Base-by-base conservation (phyloP, 2,888 invertebrate genomes). In the Agriopis aurantiaria region DNA sequence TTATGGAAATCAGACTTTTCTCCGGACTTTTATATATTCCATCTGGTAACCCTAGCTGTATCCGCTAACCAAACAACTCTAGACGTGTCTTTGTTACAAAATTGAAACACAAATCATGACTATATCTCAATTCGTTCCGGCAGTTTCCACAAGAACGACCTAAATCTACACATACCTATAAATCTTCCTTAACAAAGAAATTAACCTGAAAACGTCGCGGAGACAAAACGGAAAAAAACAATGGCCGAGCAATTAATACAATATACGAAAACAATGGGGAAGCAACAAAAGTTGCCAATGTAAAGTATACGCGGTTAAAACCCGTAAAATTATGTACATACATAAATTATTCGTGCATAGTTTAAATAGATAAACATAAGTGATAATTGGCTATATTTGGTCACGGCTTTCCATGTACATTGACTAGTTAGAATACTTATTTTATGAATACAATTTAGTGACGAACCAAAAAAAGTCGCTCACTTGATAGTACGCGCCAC, bases 251-350 rank as follows among this genome's bases (percentile, higher is more conserved):
- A 81, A 89, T 89, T 88, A 88, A 89, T 89, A 79, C 82, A 78
- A 41, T n/a, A 69, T 61, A 14, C 52, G 80, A 77, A 73, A 67
- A 84, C 80, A 82, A 81, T 76, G 69, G 57, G n/a, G 48, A 2
- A 53, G n/a, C 3, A 45, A 73, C 67, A 69, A 65, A 74, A 74
- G 61, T 69, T 65, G 71, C 71, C 63, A 73, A 82, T 80, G 75
- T 83, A 76, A 85, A 74, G 75, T 79, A 85, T 85, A 80, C 68
- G 65, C 72, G 64, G 69, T 78, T 80, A 85, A 85, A 72, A 82
- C 68, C 79, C 89, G 86, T 89, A 86, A 91, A 91, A 81, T 80
- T 89, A 91, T 90, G 91, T 83, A 80, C 88, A 88, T 89, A 85
- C 66, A 75, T 80, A 80, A 80, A 77, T 52, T 61, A 53, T 63